Evolutionary conservation across 2,113 vertebrate species (phyloP), one percentile per base, ranked within the genome.

Genomic region (Saimiri boliviensis): DNA sequence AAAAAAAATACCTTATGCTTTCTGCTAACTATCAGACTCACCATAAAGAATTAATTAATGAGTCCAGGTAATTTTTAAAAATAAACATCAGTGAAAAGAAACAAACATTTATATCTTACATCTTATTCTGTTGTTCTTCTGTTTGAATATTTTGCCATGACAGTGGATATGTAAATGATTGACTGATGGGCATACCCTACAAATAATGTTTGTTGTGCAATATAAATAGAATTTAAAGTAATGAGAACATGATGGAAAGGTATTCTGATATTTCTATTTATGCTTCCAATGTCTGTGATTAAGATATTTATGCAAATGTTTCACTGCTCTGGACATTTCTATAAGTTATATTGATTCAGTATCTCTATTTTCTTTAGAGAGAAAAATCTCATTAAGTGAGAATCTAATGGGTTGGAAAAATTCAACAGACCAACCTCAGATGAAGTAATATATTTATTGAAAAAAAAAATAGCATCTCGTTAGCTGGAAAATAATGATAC

Each of bases 341-440:
- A 49, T 73, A 86, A 27, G 13, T 8, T 82, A 71, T 91, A 83
- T 91, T 92, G 68, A 95, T 95, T 97, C 70, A 95, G 52, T 86
- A 94, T 93, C 85, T 95, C 60, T 74, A 11, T 90, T 97, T 91
- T 90, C 52, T 89, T 92, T 81, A 63, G 81, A 94, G 80, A 83
- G 63, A 84, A 95, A 86, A 89, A 86, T 58, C 85, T 92, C 74
- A 81, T 92, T 96, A 96, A 79, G 17, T 86, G 42, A 63, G 82
- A 91, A 45, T 95, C 45, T 81, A 95, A 89, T 91, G 85, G 79
- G 8, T 49, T 96, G 49, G 63, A 87, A 86, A 93, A 90, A 96
- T 49, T 13, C 16, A 85, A 80, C 42, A 97, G 40, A 58, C 14
- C 27, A 47, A 68, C 40, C 56, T 93, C 7, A n/a, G 71, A 92